Evolutionary conservation across 2,113 vertebrate species (phyloP).

Genomic region (Rynchops niger): DNA sequence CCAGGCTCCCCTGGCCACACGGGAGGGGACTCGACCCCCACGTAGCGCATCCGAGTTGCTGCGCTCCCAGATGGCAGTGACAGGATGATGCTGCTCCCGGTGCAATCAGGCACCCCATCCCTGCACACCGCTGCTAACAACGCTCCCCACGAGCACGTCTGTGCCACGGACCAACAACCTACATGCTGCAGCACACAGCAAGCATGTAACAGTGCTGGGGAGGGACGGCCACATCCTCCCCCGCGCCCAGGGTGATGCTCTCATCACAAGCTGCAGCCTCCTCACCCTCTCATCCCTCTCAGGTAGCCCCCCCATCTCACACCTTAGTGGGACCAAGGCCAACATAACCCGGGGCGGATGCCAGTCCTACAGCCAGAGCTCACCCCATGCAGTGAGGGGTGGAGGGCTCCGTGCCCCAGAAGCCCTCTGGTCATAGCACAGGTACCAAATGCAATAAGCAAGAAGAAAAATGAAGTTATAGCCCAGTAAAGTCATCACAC

Average conservation of each 20-base stretch:
- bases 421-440: neutral
- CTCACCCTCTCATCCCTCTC: neutral
- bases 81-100: fast-evolving
- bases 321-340: neutral
- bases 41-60: fast-evolving
- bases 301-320: neutral
- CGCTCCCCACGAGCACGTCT: fast-evolving
- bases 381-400: neutral
- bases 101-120: neutral
- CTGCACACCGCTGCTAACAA: neutral
- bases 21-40: fast-evolving
- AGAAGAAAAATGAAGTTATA: neutral
- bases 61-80: fast-evolving
- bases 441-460: neutral
- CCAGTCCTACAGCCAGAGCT: neutral
- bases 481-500: neutral
- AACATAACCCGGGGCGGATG: neutral
- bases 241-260: neutral
- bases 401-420: fast-evolving
- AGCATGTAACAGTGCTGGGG: neutral
- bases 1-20: neutral
- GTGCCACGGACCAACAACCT: neutral
- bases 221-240: neutral
- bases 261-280: neutral
- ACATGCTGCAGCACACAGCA: neutral